Percentiles rank a stretch among this genome's conserved stretches.
phyloP scores from a whole-genome alignment of 2,888 invertebrate species.

The Cheilosia soror region DNA sequence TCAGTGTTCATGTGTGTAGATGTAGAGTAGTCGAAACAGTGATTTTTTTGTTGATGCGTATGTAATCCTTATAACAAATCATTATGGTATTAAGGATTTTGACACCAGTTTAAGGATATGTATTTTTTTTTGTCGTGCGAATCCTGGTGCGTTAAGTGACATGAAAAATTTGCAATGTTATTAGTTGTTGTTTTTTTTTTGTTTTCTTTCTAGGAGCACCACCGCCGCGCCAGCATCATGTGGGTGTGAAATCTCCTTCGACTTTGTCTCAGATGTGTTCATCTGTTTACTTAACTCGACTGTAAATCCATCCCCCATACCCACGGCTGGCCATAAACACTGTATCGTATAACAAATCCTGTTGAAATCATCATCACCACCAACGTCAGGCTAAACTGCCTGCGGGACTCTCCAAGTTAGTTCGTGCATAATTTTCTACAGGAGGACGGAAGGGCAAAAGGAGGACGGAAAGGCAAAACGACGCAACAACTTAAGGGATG shows the following conservation, averaged over 20 bases:
- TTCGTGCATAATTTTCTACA: conserved; percentile 71
- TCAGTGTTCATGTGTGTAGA: conserved; percentile 56
- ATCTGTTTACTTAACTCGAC: conserved; percentile 63
- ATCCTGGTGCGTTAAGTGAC: conserved; percentile 72
- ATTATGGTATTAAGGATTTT: conserved; percentile 75
- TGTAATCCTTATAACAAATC: conserved; percentile 74
- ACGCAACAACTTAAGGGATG: conserved; percentile 62
- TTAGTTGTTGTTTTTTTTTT: conserved; percentile 59
- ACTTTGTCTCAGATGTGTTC: conserved; percentile 72
- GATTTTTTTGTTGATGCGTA: conserved; percentile 44
- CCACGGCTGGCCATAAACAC: conserved; percentile 49
- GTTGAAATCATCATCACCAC: conserved; percentile 69
- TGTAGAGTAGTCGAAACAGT: conserved; percentile 49
- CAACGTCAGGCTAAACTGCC: conserved; percentile 56
- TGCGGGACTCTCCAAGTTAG: conserved; percentile 67
- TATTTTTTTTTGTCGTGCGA: conserved; percentile 44
- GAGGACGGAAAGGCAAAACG: too few species aligned
- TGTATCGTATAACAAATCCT: conserved; percentile 74
- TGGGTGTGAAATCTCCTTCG: conserved; percentile 39
- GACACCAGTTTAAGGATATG: conserved; percentile 75
- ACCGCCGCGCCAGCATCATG: conserved; percentile 11
- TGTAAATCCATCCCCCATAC: conserved; percentile 44
- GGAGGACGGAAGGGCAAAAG: too few species aligned
- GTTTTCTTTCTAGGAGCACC: conserved; percentile 24
- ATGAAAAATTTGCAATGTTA: conserved; percentile 75